A percentile compares a stretch with the other conserved stretches of the same genome.
These are phyloP conservation scores for Plebejus argus DNA, from an alignment of 2,888 invertebrate genomes.

Conservation along the genomic window DNA sequence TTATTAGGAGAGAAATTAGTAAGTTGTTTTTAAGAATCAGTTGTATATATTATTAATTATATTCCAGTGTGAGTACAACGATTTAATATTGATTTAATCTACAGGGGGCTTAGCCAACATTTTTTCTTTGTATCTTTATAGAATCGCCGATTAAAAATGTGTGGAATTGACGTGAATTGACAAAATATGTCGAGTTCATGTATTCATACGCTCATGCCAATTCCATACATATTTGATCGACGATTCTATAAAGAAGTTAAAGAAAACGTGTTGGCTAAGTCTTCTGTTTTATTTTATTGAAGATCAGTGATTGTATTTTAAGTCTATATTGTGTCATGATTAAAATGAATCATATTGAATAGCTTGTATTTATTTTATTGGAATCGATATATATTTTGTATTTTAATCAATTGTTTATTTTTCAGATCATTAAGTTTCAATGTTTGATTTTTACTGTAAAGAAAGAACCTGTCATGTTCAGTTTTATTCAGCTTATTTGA, in stretches of 20 bases:
- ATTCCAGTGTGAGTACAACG: conserved; percentile 30
- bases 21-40: conserved; percentile 9
- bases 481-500: neutral
- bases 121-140: neutral
- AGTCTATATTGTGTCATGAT: neutral
- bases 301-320: conserved; percentile 25
- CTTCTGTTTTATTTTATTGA: neutral
- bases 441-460: neutral
- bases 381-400: conserved; percentile 3
- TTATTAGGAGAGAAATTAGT: neutral
- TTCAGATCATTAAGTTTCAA: neutral
- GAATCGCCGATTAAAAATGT: too few species aligned
- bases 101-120: neutral
- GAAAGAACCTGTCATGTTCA: neutral
- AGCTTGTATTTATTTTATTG: neutral
- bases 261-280: neutral
- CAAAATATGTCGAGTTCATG: neutral
- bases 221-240: neutral
- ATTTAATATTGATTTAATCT: conserved; percentile 19
- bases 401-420: conserved; percentile 17
- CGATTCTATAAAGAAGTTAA: neutral
- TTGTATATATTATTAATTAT: conserved; percentile 30
- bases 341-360: conserved; percentile 1
- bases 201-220: neutral
- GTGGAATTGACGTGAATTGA: too few species aligned